A percentile compares a stretch with the other conserved stretches of the same genome.
Conservation (phyloP, 92 coral and sea anemone genomes). For the Phenganax marumi region DNA sequence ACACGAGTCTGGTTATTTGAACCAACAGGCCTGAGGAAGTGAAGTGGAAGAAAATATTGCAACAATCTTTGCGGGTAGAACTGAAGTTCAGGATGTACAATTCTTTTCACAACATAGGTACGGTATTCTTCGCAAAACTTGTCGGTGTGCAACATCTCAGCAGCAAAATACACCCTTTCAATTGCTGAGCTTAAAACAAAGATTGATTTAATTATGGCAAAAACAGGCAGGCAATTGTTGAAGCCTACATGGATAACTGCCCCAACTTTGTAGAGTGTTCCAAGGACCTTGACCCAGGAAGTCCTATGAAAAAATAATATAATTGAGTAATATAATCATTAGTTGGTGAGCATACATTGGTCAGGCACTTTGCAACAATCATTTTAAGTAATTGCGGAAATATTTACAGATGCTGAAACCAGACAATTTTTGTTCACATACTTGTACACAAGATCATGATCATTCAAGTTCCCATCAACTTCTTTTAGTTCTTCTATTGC, state of each 20-base stretch:
- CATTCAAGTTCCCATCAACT: conserved; percentile 41
- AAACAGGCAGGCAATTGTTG: background rate
- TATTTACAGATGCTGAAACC: background rate
- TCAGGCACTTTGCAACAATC: too few relatives aligned
- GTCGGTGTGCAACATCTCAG: conserved; percentile 25
- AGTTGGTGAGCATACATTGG: too few relatives aligned
- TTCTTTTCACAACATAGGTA: conserved; percentile 36
- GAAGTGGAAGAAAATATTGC: conserved; percentile 52
- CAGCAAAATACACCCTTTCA: conserved; percentile 44
- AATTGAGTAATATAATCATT: too few relatives aligned
- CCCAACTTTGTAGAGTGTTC: background rate
- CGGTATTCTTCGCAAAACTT: conserved; percentile 39
- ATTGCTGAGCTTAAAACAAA: conserved; percentile 46
- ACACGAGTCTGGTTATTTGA: conserved; percentile 9
- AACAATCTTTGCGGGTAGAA: conserved; percentile 29
- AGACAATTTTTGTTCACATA: background rate
- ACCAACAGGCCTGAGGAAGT: conserved; percentile 26
- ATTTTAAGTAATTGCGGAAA: background rate
- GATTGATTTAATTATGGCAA: background rate
- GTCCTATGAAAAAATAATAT: too few relatives aligned
- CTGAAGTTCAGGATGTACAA: conserved; percentile 33
- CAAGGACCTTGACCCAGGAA: too few relatives aligned
- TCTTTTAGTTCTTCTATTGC: conserved; percentile 39
- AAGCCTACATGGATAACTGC: conserved; percentile 6
- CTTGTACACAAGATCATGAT: conserved; percentile 18